phyloP scores from a whole-genome alignment of 2,797 vertebrate genomes.

The Graptemys geographica region DNA sequence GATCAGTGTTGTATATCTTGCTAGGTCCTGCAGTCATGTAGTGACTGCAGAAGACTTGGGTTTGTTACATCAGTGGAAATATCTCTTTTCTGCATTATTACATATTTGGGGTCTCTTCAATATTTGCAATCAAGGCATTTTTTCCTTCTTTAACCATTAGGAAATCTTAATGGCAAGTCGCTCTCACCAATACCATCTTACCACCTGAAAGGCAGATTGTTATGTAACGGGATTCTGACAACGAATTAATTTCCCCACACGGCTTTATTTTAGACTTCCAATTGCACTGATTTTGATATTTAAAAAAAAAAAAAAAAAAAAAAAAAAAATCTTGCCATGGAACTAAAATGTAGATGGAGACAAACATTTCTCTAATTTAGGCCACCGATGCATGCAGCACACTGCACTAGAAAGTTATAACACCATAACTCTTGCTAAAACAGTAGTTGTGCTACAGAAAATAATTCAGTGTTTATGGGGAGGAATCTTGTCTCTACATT shows the following conservation, averaged over 20 bases:
- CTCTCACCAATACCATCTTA: background rate
- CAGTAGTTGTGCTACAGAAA: background rate
- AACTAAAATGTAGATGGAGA: background rate
- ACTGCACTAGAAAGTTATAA: accelerated
- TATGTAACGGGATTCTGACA: background rate
- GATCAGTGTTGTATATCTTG: background rate
- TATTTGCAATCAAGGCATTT: background rate
- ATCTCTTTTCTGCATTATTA: background rate
- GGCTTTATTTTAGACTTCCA: background rate
- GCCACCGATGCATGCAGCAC: background rate
- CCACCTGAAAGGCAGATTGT: background rate
- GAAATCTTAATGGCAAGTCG: background rate
- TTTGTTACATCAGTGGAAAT: background rate
- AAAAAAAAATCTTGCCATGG: background rate
- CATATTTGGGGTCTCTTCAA: background rate
- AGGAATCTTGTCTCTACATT: background rate
- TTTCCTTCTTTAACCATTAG: background rate
- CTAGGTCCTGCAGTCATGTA: background rate
- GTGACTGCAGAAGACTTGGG: accelerated
- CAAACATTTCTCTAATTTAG: background rate
- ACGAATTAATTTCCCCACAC: background rate
- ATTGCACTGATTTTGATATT: background rate
- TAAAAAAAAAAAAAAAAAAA: background rate
- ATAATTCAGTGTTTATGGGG: background rate
- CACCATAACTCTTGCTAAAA: background rate